A percentile compares a stretch with the other conserved stretches of the same genome.
Conservation (phyloP, 2,888 invertebrate species). For the Tachystola acroxantha region DNA sequence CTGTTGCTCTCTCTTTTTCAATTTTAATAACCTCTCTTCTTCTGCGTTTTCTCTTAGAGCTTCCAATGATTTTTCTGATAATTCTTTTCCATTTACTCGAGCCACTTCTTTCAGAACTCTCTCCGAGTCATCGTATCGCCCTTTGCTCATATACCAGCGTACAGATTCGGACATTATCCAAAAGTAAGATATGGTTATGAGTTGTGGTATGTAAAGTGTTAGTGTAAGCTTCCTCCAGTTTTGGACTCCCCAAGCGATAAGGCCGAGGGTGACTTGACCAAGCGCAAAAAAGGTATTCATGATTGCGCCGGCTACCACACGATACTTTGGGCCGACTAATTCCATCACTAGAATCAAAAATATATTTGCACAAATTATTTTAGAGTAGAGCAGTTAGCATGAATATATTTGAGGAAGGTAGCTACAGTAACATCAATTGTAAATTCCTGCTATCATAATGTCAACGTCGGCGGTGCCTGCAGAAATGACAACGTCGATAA, state of each 20-base stretch:
- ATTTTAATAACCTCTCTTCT: slow-evolving; percentile 31
- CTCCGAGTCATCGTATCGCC: slow-evolving; percentile 80
- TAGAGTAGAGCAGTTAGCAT: too few relatives aligned
- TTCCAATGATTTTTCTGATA: slow-evolving; percentile 43
- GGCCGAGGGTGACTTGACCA: slow-evolving; percentile 82
- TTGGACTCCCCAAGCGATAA: slow-evolving; percentile 81
- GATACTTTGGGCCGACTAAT: slow-evolving; percentile 82
- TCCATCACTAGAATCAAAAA: slow-evolving; percentile 79
- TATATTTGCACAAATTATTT: neutral
- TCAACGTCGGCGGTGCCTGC: too few relatives aligned
- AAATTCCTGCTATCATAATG: too few relatives aligned
- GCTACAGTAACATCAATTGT: too few relatives aligned
- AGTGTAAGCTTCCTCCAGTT: slow-evolving; percentile 83
- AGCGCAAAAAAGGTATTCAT: slow-evolving; percentile 83
- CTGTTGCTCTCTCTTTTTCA: slow-evolving; percentile 33
- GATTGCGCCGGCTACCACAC: slow-evolving; percentile 83
- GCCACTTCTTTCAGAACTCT: slow-evolving; percentile 80
- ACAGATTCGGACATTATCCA: slow-evolving; percentile 82
- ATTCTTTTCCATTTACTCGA: slow-evolving; percentile 67
- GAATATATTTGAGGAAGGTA: too few relatives aligned
- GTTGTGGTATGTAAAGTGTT: slow-evolving; percentile 80
- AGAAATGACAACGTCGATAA: too few relatives aligned
- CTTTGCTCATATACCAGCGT: slow-evolving; percentile 85
- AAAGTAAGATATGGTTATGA: slow-evolving; percentile 79
- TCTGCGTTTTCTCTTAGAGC: slow-evolving; percentile 32